These are phyloP conservation scores for Crotalus adamanteus DNA, from an alignment of 2,797 vertebrate species.

Conservation along the genomic window DNA sequence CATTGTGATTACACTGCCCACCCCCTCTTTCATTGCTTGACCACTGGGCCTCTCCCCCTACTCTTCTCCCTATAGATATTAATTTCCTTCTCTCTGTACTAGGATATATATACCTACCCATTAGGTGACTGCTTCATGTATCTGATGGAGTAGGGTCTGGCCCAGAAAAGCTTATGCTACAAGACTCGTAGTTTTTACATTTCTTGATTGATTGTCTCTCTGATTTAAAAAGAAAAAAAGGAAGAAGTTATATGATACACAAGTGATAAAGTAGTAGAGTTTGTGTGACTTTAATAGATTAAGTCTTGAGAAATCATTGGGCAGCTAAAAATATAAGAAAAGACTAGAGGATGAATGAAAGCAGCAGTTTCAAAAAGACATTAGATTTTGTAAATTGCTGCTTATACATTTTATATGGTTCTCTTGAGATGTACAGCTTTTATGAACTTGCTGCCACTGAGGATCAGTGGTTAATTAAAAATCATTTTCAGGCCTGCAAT, in stretches of 20 bases:
- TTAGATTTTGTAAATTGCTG: constrained; percentile 69
- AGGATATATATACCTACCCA: constrained; percentile 6
- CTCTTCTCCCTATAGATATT: not conserved
- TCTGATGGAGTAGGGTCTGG: not conserved
- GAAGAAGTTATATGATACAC: constrained; percentile 25
- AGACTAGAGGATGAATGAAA: constrained; percentile 34
- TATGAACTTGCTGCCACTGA: constrained; percentile 73
- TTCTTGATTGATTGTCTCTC: constrained; percentile 7
- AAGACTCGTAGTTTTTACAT: constrained; percentile 7
- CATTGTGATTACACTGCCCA: not conserved
- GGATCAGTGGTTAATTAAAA: constrained; percentile 84
- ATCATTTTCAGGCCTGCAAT: constrained; percentile 75
- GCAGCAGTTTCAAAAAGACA: constrained; percentile 27
- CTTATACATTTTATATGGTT: constrained; percentile 61
- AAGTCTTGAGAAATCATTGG: constrained; percentile 17
- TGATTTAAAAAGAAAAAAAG: constrained; percentile 5
- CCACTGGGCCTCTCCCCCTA: not conserved
- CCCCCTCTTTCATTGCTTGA: constrained; percentile 2
- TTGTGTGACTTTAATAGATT: not conserved
- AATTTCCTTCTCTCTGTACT: constrained; percentile 17
- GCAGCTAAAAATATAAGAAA: constrained; percentile 24
- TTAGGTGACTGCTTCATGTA: constrained; percentile 16
- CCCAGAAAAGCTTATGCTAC: constrained; percentile 3
- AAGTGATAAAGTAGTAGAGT: constrained; percentile 34
- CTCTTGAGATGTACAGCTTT: constrained; percentile 72